These are phyloP conservation scores for Stictocephala bisonia DNA, from an alignment of 2,888 invertebrate species.

Conservation along the genomic window DNA sequence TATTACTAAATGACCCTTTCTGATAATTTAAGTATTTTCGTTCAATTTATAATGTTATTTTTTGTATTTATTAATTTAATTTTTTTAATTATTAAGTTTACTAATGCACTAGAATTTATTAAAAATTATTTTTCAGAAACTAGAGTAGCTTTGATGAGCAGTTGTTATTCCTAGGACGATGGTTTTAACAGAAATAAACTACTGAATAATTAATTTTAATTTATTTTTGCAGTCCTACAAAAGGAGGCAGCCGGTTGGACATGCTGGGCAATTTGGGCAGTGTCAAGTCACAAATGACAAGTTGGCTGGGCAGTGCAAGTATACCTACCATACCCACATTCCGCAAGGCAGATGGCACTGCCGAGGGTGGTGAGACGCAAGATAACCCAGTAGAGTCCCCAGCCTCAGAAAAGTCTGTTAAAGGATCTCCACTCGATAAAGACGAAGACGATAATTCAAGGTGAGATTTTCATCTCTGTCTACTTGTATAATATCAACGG, in stretches of 20 bases:
- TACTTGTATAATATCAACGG: too few relatives aligned
- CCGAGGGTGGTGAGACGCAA: constrained; percentile 58
- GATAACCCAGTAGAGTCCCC: constrained; percentile 64
- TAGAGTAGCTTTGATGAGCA: neutral
- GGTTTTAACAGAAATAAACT: too few relatives aligned
- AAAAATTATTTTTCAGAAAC: too few relatives aligned
- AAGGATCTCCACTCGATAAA: constrained; percentile 66
- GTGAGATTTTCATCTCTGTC: constrained; percentile 66
- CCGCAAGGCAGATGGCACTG: constrained; percentile 69
- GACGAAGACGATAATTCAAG: constrained; percentile 92
- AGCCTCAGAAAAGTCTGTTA: constrained; percentile 66
- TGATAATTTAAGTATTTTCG: too few relatives aligned
- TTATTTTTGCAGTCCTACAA: constrained; percentile 73
- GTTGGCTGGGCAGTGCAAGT: constrained; percentile 80
- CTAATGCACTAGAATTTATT: too few relatives aligned
- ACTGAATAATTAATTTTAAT: too few relatives aligned
- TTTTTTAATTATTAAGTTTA: too few relatives aligned
- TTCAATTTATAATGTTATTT: too few relatives aligned
- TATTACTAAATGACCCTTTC: too few relatives aligned
- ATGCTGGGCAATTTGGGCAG: constrained; percentile 72
- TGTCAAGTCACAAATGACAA: constrained; percentile 87
- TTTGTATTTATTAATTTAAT: too few relatives aligned
- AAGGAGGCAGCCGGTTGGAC: constrained; percentile 76
- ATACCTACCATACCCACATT: constrained; percentile 66
- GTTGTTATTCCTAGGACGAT: neutral